Conservation (phyloP, 1,140 invertebrate genomes). For the Panulirus ornatus region DNA sequence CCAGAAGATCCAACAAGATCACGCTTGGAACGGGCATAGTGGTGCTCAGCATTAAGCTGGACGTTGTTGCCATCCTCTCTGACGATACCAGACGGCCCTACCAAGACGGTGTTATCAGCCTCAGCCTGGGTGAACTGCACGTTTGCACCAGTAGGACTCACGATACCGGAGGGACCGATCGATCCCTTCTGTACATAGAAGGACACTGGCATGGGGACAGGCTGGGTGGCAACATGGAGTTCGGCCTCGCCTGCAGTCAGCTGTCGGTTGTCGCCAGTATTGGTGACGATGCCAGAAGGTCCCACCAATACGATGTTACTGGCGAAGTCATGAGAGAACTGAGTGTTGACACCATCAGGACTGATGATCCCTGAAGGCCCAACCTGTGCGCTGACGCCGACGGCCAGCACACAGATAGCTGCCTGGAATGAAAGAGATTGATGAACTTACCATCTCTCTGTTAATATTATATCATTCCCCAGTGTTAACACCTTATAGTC, state of each 20-base stretch:
- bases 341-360: constrained; percentile 43
- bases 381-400: constrained; percentile 57
- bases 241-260: constrained; percentile 28
- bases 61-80: constrained; percentile 33
- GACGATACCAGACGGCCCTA: constrained; percentile 27
- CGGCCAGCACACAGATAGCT: constrained; percentile 62
- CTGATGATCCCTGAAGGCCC: constrained; percentile 62
- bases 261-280: constrained; percentile 37
- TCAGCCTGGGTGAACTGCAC: constrained; percentile 24
- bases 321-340: constrained; percentile 37
- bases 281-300: constrained; percentile 61
- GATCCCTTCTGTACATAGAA: not conserved
- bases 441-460: not conserved
- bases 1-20: constrained; percentile 26
- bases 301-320: constrained; percentile 45
- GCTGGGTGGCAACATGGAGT: constrained; percentile 8
- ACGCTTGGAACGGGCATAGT: constrained; percentile 19
- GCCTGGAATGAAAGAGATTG: constrained; percentile 16
- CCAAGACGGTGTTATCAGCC: not conserved
- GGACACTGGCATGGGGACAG: constrained; percentile 24
- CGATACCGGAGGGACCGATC: not conserved
- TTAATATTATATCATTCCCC: no score
- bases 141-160: constrained; percentile 6
- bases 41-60: constrained; percentile 37
- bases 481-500: no score